phyloP scores from a whole-genome alignment of 2,888 invertebrate species.

The Tetragnatha montana region DNA sequence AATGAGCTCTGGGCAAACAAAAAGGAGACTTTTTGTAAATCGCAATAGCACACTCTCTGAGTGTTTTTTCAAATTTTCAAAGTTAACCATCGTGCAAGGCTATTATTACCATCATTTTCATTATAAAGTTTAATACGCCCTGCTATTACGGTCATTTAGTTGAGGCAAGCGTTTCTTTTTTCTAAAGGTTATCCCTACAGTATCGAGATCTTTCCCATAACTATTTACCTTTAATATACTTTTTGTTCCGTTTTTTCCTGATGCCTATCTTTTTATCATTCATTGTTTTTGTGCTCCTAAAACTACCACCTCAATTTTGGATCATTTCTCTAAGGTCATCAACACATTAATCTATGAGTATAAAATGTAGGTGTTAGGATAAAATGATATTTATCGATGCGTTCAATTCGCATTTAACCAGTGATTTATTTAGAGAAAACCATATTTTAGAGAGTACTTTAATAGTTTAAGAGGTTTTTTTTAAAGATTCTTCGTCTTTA shows the following conservation, averaged over 20 bases:
- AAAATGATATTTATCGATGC: too few relatives aligned
- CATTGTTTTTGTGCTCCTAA: too few relatives aligned
- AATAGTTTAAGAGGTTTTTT: too few relatives aligned
- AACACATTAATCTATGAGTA: too few relatives aligned
- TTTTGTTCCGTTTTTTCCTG: not conserved
- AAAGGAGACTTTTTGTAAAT: slow-evolving; percentile 15
- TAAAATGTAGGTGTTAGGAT: too few relatives aligned
- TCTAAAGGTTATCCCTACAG: not conserved
- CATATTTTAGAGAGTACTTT: too few relatives aligned
- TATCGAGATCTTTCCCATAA: not conserved
- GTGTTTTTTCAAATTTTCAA: slow-evolving; percentile 11
- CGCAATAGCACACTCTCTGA: slow-evolving; percentile 5
- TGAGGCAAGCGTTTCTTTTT: not conserved
- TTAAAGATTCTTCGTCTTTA: too few relatives aligned
- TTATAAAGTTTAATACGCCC: slow-evolving; percentile 1
- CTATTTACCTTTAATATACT: not conserved
- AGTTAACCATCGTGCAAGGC: not conserved
- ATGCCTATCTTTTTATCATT: not conserved
- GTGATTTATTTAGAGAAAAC: too few relatives aligned
- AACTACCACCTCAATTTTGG: too few relatives aligned
- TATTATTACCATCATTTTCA: not conserved
- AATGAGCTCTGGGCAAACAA: not conserved
- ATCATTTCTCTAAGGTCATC: too few relatives aligned
- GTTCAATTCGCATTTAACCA: too few relatives aligned
- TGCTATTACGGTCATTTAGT: not conserved